Base-by-base conservation (phyloP, 2,113 vertebrate genomes). In the Hucho hucho region DNA sequence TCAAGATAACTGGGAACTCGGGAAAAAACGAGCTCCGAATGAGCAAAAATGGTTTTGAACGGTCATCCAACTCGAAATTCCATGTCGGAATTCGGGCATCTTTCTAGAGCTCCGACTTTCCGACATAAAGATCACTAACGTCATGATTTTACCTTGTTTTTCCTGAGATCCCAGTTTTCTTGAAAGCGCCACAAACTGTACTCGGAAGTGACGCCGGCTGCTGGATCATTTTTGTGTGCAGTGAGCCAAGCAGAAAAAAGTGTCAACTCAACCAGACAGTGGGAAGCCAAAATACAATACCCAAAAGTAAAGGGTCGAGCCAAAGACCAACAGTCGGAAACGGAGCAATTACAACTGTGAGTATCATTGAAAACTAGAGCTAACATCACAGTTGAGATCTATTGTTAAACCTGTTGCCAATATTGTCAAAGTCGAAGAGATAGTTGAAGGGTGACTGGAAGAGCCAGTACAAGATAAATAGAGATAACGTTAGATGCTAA, bases 211-310 rank as follows among this genome's bases (percentile, higher is more conserved):
- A 70, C 72, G 77, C 56, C 0, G 0, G 12, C 61, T 56, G 12
- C 7, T 73, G 76, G 64, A 53, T 78, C 47, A 37, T 53, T 58
- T 74, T 74, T 58, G 77, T 74, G 76, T 58, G 72, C 66, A 79
- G 66, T 26, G 63, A 46, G 43, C 43, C 32, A 56, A 64, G 72
- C 66, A 58, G 46, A 59, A 64, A 61, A 72, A 22, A 63, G n/a
- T 5, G n/a, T 9, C 59, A 11, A 43, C 9, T n/a, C 59, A 63
- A 63, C 20, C 59, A 63, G 56, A 29, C 72, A 49, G 69, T 58
- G 46, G 58, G 59, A 16, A 18, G n/a, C 49, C 12, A 53, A 53
- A 24, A n/a, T 11, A 12, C 59, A 24, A 25, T 9, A 63, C 5
- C 7, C 22, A 63, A 25, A 63, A 63, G 24, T 63, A 9, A 63